Evolutionary conservation across 2,797 vertebrate species (phyloP), one percentile per base, ranked within the genome.

Genomic region (Falco cherrug): DNA sequence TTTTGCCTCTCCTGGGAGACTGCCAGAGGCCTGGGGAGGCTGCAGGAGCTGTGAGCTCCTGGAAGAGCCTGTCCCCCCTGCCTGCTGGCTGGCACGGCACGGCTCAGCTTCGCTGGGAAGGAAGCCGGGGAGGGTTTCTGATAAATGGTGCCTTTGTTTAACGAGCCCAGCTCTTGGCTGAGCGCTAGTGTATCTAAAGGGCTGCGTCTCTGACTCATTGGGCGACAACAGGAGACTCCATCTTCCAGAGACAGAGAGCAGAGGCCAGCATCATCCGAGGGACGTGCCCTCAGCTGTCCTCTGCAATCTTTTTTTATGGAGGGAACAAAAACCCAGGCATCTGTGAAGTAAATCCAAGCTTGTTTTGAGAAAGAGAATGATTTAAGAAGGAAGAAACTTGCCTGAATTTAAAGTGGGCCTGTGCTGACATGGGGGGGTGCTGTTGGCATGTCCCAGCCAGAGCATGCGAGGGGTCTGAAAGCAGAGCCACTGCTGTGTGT

Each of bases 391-490:
- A 39, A 60, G 41, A 59, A 71, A n/a, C 16, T 24, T 13, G 13
- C 16, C 16, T 51, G 57, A 29, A 16, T 51, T 22, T 17, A 35
- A 54, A 77, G 50, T 5, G 0, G 45, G 35, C 25, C 25, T 8
- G 26, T 39, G n/a, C 24, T 2, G 28, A 5, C 16, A 21, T 4
- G 26, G 53, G 39, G 28, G 29, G 35, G 54, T 37, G 65, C 56
- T 11, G 17, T 41, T 25, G 16, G n/a, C 12, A 6, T 25, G 48
- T 54, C 37, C 33, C 67, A 39, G 0, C 4, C 13, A 22, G 54
- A 56, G 19, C 0, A 0, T 2, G 24, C 14, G 75, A 37, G 24
- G 21, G 41, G 9, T 16, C 35, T 16, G 35, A 5, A 41, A 11
- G 15, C 1, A 2, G 19, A 37, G n/a, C 39, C 6, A 18, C 48